Evolutionary conservation across 1,140 invertebrate species (phyloP), one percentile per base, ranked within the genome.

Genomic region (Odontomachus brunneus): DNA sequence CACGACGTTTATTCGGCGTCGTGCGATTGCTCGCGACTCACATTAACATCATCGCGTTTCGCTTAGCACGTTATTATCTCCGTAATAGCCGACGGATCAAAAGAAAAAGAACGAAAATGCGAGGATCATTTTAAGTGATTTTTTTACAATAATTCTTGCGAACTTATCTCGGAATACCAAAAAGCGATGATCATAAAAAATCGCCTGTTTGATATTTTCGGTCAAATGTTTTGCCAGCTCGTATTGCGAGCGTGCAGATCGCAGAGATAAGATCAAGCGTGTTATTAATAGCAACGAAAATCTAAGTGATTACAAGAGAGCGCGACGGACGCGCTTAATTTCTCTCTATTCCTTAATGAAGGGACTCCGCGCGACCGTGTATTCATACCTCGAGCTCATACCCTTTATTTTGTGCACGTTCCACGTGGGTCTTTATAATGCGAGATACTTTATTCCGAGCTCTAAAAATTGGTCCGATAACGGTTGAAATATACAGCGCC

Each of bases 41-140:
- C 63, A 74, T 88, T 83, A 76, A 84, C 49, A 55, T 71, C 67
- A 65, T 33, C 67, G 59, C 78, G 71, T 85, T 82, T 82, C 51
- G 14, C 48, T 19, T 62, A 17, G 53, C 9, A 66, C 60, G 60
- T 72, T 85, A 48, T 73, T 74, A 62, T 60, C 55, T 60, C 17
- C 19, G 48, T 62, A 62, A 75, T 48, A 12, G 14, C 24, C 17
- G 22, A 74, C 55, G 24, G 44, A 17, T 53, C 29, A 12, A 63
- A 62, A 74, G 44, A 29, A 3, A 11, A 44, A 44, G 38, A 44
- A 11, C 3, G 38, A 44, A 44, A 44, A 44, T 44, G 9, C 38
- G 38, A 19, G n/a, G n/a, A n/a, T 7, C 53, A 29, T 49, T 75
- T 29, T 14, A 3, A 26, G 2, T 60, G 17, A 29, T 49, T 62